Evolutionary conservation across 2,888 invertebrate genomes (phyloP), one percentile per base, ranked within the genome.

Genomic region (Leptopterna dolabrata): DNA sequence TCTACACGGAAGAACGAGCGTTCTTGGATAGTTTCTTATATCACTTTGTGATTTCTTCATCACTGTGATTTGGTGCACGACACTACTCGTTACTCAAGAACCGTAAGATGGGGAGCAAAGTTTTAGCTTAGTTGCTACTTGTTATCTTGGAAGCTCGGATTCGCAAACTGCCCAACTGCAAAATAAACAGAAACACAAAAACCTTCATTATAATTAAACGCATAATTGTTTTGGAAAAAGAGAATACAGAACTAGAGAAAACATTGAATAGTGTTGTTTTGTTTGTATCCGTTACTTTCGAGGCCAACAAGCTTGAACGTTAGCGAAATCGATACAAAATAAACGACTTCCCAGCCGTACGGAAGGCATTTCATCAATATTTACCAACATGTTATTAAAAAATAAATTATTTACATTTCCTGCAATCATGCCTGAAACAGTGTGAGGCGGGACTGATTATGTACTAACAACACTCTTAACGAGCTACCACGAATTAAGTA

Each of bases 101-200:
- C 83, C 70, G 83, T 41, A 30, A 43, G 45, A 27, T 36, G 70
- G 70, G 45, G 83, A 83, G 55, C 71, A 63, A 70, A 71, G 41
- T 83, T 63, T 83, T 63, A 83, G 83, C 83, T 41, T 83, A 41
- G 83, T 41, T 19, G 83, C 83, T 83, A 83, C 83, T 63, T 70
- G 83, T 30, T 70, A 83, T 63, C 83, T 70, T 41, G 63, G 83
- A 70, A 36, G 41, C 83, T 83, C 41, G 83, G 83, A 27, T 63
- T 63, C 83, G 70, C 55, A 47, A 83, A 70, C 81, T 36, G 63
- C 43, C 70, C 83, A 63, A 83, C 63, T 71, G 63, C n/a, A 63
- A 76, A 83, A 83, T 63, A 82, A 82, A 63, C 70, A 83, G 83
- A 83, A 83, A 82, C 55, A 83, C 71, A 83, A 73, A 73, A 73